A percentile compares a stretch with the other conserved stretches of the same genome.
phyloP scores from a whole-genome alignment of 2,113 vertebrate species.

The Xiphophorus maculatus region DNA sequence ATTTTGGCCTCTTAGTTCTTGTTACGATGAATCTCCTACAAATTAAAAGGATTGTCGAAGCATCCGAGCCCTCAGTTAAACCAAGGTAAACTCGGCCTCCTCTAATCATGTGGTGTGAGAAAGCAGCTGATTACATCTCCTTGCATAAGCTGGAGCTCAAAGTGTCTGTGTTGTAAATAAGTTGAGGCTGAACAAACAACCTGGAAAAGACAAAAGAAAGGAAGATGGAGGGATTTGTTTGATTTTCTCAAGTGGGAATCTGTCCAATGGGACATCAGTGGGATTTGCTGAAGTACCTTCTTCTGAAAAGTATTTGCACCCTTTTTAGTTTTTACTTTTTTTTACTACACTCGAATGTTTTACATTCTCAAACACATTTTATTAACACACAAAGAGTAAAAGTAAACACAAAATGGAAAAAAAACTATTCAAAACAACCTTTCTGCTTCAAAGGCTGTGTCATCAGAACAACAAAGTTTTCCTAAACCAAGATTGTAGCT shows the following conservation, averaged over 20 bases:
- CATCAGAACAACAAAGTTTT: background rate
- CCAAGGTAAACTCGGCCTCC: slow-evolving; percentile 15
- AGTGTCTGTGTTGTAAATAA: slow-evolving; percentile 15
- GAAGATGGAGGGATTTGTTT: slow-evolving; percentile 13
- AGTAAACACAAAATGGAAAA: too few species aligned
- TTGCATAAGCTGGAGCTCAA: slow-evolving; percentile 44
- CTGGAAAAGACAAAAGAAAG: too few species aligned
- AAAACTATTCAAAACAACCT: background rate
- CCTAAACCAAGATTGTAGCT: background rate
- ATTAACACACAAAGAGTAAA: background rate
- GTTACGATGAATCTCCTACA: slow-evolving; percentile 18
- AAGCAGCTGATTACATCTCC: slow-evolving; percentile 47
- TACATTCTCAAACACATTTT: background rate
- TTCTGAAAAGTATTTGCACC: background rate
- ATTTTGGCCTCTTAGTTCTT: slow-evolving; percentile 16
- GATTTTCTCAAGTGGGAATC: slow-evolving; percentile 46
- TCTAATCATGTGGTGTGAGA: slow-evolving; percentile 32
- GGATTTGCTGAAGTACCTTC: background rate
- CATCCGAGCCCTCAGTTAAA: slow-evolving; percentile 15
- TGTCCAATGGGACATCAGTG: slow-evolving; percentile 48
- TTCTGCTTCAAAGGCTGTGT: background rate
- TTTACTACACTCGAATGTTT: background rate
- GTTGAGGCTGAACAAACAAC: slow-evolving; percentile 38
- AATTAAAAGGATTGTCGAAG: slow-evolving; percentile 26
- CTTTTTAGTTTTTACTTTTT: background rate